phyloP scores from a whole-genome alignment of 2,797 vertebrate species.

The Petrocephalus schoutedeni region DNA sequence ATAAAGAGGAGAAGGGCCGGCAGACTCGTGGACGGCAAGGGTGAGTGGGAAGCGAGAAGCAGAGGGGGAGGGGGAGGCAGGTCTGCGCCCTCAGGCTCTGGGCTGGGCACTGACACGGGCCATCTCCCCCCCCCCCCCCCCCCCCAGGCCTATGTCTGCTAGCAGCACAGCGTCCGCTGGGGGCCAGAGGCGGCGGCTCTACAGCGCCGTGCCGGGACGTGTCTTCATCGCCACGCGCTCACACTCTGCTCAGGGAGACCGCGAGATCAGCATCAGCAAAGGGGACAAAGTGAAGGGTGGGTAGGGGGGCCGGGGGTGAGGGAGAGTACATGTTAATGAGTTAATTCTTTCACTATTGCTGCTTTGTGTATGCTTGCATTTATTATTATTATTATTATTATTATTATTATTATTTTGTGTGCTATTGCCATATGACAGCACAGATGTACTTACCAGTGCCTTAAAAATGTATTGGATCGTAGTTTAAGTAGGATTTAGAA shows the following conservation, averaged over 20 bases:
- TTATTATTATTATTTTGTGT: background rate
- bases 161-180: slow-evolving; percentile 28
- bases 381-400: background rate
- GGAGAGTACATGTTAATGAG: background rate
- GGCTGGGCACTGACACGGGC: background rate
- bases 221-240: slow-evolving; percentile 76
- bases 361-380: background rate
- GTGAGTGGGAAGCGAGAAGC: slow-evolving; percentile 45
- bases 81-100: background rate
- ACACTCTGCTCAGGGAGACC: slow-evolving; percentile 74
- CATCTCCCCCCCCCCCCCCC: background rate
- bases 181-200: slow-evolving; percentile 73
- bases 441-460: background rate
- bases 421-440: background rate
- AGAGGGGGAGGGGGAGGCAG: background rate
- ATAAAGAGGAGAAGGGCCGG: slow-evolving; percentile 66
- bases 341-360: background rate
- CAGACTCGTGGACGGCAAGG: slow-evolving; percentile 78
- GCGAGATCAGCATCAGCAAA: slow-evolving; percentile 80
- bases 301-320: background rate
- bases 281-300: slow-evolving; percentile 90
- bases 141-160: slow-evolving; percentile 41
- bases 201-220: slow-evolving; percentile 82
- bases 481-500: background rate
- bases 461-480: background rate